These are phyloP conservation scores for Anas platyrhynchos DNA, from an alignment of 2,113 vertebrate genomes.

Conservation along the genomic window DNA sequence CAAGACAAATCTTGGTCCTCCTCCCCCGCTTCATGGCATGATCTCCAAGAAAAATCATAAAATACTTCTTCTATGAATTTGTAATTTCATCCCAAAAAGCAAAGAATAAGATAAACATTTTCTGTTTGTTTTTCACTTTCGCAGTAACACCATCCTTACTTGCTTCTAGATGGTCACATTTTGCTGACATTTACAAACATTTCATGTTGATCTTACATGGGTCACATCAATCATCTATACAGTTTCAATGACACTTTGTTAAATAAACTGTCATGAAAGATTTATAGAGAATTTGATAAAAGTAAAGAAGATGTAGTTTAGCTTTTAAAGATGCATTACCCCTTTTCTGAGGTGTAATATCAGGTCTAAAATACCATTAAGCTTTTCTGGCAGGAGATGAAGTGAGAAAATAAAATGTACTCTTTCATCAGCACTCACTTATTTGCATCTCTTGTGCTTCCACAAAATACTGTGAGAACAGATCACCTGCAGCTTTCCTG, in stretches of 20 bases:
- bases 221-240: constrained; percentile 85
- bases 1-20: constrained; percentile 46
- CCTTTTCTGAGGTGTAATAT: constrained; percentile 76
- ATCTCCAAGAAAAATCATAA: constrained; percentile 67
- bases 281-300: constrained; percentile 88
- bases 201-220: constrained; percentile 84
- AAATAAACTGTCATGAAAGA: constrained; percentile 88
- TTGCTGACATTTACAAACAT: constrained; percentile 87
- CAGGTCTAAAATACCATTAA: constrained; percentile 76
- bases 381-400: constrained; percentile 66
- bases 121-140: constrained; percentile 79
- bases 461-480: background rate
- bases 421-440: constrained; percentile 3
- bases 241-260: constrained; percentile 86
- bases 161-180: constrained; percentile 82
- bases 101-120: constrained; percentile 78
- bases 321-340: constrained; percentile 83
- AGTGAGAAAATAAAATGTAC: constrained; percentile 59
- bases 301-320: constrained; percentile 84
- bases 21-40: background rate
- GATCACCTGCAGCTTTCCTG: background rate
- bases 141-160: constrained; percentile 72
- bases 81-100: constrained; percentile 74
- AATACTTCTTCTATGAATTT: constrained; percentile 70
- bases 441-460: constrained; percentile 60